Conservation (phyloP, 2,797 vertebrate genomes). For the Psittacula echo region DNA sequence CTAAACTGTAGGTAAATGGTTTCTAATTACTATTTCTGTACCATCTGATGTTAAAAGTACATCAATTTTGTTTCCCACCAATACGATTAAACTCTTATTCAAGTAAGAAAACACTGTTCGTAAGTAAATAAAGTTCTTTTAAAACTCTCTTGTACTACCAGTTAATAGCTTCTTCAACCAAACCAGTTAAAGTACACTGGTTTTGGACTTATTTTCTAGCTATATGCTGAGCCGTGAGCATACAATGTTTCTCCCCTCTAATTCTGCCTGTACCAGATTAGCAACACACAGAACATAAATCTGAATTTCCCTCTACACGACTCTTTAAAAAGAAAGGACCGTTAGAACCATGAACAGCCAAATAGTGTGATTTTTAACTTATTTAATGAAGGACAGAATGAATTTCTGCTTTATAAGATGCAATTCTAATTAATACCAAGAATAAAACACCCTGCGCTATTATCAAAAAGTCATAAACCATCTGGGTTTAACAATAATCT, state of each 20-base stretch:
- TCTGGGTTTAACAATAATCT: constrained; percentile 38
- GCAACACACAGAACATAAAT: neutral
- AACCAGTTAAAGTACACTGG: neutral
- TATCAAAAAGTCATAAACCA: constrained; percentile 41
- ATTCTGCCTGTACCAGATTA: neutral
- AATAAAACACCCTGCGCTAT: constrained; percentile 15
- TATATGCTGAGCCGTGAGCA: neutral
- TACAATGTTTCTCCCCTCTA: neutral
- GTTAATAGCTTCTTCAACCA: constrained; percentile 25
- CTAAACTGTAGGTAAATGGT: constrained; percentile 22
- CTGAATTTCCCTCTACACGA: neutral
- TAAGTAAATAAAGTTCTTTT: constrained; percentile 59
- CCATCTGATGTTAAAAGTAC: neutral
- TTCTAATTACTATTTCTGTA: constrained; percentile 49
- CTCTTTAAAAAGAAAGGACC: neutral
- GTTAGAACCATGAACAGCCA: neutral
- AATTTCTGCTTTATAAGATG: neutral
- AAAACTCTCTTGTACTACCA: constrained; percentile 26
- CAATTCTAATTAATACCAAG: constrained; percentile 22
- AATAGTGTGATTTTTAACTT: neutral
- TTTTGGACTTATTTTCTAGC: neutral
- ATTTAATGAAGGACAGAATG: constrained; percentile 13
- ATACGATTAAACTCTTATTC: constrained; percentile 53
- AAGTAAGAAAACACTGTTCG: constrained; percentile 49
- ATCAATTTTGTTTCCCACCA: constrained; percentile 36